A percentile compares a stretch with the other conserved stretches of the same genome.
These are phyloP conservation scores for Epinephelus awoara DNA, from an alignment of 2,797 vertebrate genomes.

Conservation along the genomic window DNA sequence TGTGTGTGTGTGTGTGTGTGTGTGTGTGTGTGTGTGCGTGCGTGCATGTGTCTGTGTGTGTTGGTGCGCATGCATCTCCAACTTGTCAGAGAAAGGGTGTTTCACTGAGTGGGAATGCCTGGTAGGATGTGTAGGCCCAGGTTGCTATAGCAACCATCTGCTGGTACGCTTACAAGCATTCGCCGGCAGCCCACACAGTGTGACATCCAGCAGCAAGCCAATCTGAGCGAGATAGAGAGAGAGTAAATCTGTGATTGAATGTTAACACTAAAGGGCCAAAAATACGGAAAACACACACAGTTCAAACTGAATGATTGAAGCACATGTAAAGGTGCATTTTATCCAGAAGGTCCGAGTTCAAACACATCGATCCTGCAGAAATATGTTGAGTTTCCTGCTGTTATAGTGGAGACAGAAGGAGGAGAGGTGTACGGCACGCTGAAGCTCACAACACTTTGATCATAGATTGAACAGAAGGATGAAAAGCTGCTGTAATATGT, in stretches of 20 bases:
- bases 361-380: neutral
- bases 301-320: conserved; percentile 10
- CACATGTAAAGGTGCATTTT: neutral
- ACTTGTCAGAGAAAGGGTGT: conserved; percentile 74
- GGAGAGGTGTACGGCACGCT: conserved; percentile 36
- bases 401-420: conserved; percentile 29
- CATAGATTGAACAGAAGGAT: conserved; percentile 47
- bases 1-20: conserved; percentile 11
- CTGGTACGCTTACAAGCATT: conserved; percentile 84
- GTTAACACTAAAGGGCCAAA: conserved; percentile 53
- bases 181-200: conserved; percentile 86
- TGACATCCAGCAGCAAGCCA: conserved; percentile 81
- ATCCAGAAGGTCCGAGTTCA: neutral
- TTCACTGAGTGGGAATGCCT: conserved; percentile 89
- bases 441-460: conserved; percentile 28
- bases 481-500: conserved; percentile 48
- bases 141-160: conserved; percentile 88
- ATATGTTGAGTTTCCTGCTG: neutral
- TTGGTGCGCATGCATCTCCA: conserved; percentile 38
- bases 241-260: conserved; percentile 59
- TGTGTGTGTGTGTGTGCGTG: conserved; percentile 24
- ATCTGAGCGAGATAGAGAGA: conserved; percentile 61
- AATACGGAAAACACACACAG: conserved; percentile 33
- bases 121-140: conserved; percentile 88
- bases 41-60: conserved; percentile 11